phyloP scores from a whole-genome alignment of 2,797 vertebrate species.

The Perodicticus potto region DNA sequence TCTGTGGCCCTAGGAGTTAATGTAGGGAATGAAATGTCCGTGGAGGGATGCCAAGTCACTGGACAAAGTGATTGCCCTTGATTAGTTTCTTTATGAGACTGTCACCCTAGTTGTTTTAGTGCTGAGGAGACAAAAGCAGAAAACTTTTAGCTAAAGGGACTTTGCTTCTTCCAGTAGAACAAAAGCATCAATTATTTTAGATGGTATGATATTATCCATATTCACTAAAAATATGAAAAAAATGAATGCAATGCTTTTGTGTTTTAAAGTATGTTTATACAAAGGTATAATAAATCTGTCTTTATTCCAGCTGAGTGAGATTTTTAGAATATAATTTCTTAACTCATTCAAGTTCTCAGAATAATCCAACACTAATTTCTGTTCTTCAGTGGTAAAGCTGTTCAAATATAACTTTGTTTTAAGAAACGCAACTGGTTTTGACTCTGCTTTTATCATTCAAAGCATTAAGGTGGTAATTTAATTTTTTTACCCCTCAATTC shows the following conservation, averaged over 20 bases:
- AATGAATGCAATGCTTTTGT: background rate
- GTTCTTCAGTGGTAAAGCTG: background rate
- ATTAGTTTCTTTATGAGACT: constrained; percentile 62
- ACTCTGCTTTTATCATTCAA: constrained; percentile 44
- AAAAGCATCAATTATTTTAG: constrained; percentile 47
- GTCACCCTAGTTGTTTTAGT: background rate
- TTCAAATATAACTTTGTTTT: constrained; percentile 30
- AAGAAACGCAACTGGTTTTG: constrained; percentile 57
- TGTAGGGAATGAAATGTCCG: background rate
- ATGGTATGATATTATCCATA: background rate
- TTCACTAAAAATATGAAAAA: background rate
- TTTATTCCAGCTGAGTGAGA: background rate
- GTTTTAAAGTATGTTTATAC: background rate
- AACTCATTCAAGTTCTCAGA: constrained; percentile 16
- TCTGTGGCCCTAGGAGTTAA: constrained; percentile 27
- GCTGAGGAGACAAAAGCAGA: constrained; percentile 46
- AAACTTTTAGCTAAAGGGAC: constrained; percentile 44
- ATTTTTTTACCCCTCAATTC: constrained; percentile 51
- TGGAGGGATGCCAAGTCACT: background rate
- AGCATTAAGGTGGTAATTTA: constrained; percentile 60
- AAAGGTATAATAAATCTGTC: background rate
- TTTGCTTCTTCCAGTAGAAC: constrained; percentile 41
- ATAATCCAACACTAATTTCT: constrained; percentile 4
- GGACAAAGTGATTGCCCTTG: constrained; percentile 21
- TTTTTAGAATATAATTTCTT: constrained; percentile 48